phyloP scores from a whole-genome alignment of 2,113 vertebrate species.

The Prionailurus viverrinus region DNA sequence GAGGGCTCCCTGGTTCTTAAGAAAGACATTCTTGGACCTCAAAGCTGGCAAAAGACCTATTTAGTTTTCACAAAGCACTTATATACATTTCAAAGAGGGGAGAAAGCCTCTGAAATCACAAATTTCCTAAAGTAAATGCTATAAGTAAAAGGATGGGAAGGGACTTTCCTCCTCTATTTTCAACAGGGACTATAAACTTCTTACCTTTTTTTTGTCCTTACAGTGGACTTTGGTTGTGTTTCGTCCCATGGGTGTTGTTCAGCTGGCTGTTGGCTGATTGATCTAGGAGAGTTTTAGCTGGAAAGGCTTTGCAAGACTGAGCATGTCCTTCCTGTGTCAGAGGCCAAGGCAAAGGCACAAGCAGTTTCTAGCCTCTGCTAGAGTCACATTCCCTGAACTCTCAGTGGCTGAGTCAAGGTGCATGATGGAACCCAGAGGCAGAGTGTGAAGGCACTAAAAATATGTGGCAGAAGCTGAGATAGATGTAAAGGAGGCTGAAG shows the following conservation, averaged over 20 bases:
- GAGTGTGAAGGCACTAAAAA: not conserved
- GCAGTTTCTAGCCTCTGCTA: too few species aligned
- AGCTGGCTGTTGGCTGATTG: not conserved
- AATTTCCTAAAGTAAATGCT: not conserved
- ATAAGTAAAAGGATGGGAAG: not conserved
- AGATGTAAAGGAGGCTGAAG: not conserved
- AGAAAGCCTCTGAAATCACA: not conserved
- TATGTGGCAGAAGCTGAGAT: not conserved
- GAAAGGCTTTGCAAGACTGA: too few species aligned
- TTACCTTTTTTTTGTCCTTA: not conserved
- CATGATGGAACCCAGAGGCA: not conserved
- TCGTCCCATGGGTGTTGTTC: not conserved
- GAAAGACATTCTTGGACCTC: too few species aligned
- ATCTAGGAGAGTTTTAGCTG: too few species aligned
- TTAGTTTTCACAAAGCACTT: not conserved
- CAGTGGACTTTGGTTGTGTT: not conserved
- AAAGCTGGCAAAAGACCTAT: not conserved
- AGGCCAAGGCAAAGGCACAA: rapidly evolving
- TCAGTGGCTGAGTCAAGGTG: not conserved
- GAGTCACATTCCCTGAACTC: not conserved
- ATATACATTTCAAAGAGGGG: not conserved
- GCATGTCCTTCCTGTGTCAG: too few species aligned
- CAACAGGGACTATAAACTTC: not conserved
- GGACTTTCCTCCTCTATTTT: not conserved
- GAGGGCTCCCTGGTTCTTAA: not conserved